Conservation (phyloP, 2,888 invertebrate genomes). For the Agonopterix arenella region DNA sequence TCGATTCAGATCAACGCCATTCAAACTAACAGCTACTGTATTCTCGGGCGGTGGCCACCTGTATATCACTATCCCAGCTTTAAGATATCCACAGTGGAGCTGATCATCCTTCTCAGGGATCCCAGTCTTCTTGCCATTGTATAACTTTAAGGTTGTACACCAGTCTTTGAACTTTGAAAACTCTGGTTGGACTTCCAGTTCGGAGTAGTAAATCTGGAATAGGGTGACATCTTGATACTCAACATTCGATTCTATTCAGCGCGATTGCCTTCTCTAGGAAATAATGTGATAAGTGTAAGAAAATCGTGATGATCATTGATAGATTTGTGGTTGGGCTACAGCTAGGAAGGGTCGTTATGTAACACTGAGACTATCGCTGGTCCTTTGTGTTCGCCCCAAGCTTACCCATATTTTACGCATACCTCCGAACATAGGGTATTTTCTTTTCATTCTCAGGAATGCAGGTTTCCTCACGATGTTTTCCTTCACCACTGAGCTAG, state of each 20-base stretch:
- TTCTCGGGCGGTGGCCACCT: constrained; percentile 79
- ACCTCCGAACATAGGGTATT: too few species aligned
- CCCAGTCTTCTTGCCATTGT: constrained; percentile 73
- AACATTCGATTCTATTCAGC: neutral
- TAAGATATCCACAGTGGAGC: constrained; percentile 42
- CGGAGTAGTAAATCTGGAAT: constrained; percentile 75
- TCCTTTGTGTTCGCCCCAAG: too few species aligned
- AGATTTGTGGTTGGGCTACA: too few species aligned
- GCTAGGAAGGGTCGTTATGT: too few species aligned
- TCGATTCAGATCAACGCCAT: constrained; percentile 72
- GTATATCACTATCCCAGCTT: constrained; percentile 76
- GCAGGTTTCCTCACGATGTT: too few species aligned
- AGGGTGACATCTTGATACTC: neutral
- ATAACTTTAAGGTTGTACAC: constrained; percentile 78
- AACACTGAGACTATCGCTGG: too few species aligned
- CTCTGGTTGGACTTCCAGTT: constrained; percentile 81
- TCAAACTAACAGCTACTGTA: constrained; percentile 60
- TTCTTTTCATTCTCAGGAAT: too few species aligned
- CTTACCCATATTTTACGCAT: too few species aligned
- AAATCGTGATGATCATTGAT: too few species aligned
- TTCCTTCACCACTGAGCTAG: too few species aligned
- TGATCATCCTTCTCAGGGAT: constrained; percentile 59
- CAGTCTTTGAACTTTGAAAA: constrained; percentile 82
- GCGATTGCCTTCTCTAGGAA: too few species aligned
- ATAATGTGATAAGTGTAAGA: too few species aligned